phyloP scores from a whole-genome alignment of 2,797 vertebrate species.

The Toxotes lorentzi region DNA sequence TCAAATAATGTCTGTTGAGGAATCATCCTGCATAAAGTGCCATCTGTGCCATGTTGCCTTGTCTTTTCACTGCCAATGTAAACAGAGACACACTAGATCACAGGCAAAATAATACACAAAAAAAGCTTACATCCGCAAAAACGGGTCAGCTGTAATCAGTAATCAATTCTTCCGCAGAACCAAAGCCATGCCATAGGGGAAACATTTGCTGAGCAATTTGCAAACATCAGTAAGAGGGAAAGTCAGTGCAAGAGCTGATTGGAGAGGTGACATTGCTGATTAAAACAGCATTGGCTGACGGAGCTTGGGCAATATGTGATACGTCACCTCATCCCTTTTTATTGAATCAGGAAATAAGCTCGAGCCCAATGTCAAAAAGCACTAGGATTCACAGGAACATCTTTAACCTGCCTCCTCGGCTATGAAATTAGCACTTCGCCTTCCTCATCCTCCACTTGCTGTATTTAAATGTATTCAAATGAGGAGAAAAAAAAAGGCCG shows the following conservation, averaged over 20 bases:
- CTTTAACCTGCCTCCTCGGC: slow-evolving; percentile 66
- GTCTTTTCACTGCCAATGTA: slow-evolving; percentile 64
- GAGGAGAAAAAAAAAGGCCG: slow-evolving; percentile 63
- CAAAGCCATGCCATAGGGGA: slow-evolving; percentile 50
- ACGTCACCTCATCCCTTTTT: slow-evolving; percentile 57
- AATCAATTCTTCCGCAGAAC: slow-evolving; percentile 66
- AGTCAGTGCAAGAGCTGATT: slow-evolving; percentile 40
- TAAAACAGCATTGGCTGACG: slow-evolving; percentile 47
- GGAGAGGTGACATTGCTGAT: slow-evolving; percentile 59
- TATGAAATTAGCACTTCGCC: slow-evolving; percentile 66
- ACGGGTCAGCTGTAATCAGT: slow-evolving; percentile 73
- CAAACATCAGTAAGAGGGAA: slow-evolving; percentile 45
- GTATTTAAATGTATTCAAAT: slow-evolving; percentile 84
- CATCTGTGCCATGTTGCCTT: slow-evolving; percentile 77
- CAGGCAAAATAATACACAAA: slow-evolving; percentile 55
- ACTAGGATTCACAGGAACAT: slow-evolving; percentile 51
- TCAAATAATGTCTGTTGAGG: slow-evolving; percentile 79
- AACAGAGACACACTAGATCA: slow-evolving; percentile 62
- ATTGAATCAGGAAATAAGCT: slow-evolving; percentile 54
- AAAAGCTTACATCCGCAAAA: slow-evolving; percentile 55
- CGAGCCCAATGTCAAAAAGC: slow-evolving; percentile 30
- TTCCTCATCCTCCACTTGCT: slow-evolving; percentile 32
- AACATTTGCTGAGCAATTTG: slow-evolving; percentile 67
- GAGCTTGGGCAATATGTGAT: slow-evolving; percentile 26
- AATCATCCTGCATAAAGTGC: slow-evolving; percentile 78